Conservation (phyloP, 2,888 invertebrate species). For the Elmis aenea region DNA sequence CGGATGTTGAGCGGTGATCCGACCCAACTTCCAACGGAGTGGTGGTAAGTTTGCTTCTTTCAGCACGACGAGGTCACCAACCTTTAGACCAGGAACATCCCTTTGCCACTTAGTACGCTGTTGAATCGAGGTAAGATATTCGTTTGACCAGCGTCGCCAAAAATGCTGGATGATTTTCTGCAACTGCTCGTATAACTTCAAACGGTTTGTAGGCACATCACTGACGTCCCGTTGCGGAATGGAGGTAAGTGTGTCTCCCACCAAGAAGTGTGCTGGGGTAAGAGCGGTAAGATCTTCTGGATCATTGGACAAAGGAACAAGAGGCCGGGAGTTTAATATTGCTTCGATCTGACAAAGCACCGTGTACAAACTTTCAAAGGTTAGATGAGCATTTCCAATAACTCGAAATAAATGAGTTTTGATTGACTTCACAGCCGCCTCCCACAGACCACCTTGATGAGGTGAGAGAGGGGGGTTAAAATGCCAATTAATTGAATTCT, state of each 20-base stretch:
- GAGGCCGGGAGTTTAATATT: background rate
- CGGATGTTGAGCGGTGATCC: conserved; percentile 4
- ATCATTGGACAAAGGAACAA: background rate
- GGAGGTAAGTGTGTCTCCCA: background rate
- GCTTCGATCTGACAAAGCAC: too few species aligned
- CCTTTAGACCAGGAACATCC: background rate
- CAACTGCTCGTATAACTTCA: too few species aligned
- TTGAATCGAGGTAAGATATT: conserved; percentile 3
- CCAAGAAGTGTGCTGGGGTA: conserved; percentile 2
- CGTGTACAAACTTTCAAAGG: too few species aligned
- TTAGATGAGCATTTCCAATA: conserved; percentile 9
- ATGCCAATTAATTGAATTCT: conserved; percentile 8
- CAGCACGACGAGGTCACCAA: conserved; percentile 2
- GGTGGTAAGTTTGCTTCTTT: conserved; percentile 10
- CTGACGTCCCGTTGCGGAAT: background rate
- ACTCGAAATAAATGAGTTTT: conserved; percentile 14
- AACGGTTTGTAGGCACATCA: too few species aligned
- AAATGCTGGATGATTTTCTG: conserved; percentile 1
- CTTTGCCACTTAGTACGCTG: conserved; percentile 1
- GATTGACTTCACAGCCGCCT: conserved; percentile 5
- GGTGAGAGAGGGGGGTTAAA: conserved; percentile 23
- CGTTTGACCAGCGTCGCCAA: background rate
- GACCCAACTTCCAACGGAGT: conserved; percentile 6
- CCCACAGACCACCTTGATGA: conserved; percentile 19
- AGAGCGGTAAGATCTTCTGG: background rate